Evolutionary conservation across 2,797 vertebrate genomes (phyloP), one percentile per base, ranked within the genome.

Genomic region (Channa striata): DNA sequence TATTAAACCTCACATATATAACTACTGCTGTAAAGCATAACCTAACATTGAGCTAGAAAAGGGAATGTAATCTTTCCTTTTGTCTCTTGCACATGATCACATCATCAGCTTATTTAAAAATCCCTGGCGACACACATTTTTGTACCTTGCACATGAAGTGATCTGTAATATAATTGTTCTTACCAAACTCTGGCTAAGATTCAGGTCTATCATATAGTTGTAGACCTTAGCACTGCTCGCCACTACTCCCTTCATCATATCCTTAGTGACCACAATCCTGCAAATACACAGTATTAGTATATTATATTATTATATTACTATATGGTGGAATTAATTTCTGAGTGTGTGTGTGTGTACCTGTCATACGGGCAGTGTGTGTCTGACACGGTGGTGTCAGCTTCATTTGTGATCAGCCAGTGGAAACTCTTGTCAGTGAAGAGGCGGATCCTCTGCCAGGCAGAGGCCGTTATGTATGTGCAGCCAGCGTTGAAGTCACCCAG

Each of bases 401-500:
- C 68, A 3, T 97, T 72, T 0, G 89, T 62, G 79, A 98, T 94
- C 77, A 99, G 93, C 97, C 97, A 99, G 59, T 93, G 91, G 84
- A 96, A 98, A 42, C 92, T 50, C 16, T 94, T 74, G 0, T 96
- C 96, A 1, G 93, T 95, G 83, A 94, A 93, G 80, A 99, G 93
- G 37, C 95, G 93, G 70, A 99, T 96, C 37, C 88, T 14, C 0
- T 86, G 5, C 97, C 97, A 98, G 19, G 96, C 93, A 0, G 93
- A 77, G 0, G 14, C 59, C 0, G 60, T 68, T 1, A 98, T 93
- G 0, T 96, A 99, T 42, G 0, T 85, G 2, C 97, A 98, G 64
- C 94, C 96, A 0, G 96, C 81, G 0, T 98, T 99, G 87, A 98
- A 97, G 91, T 99, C 96, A 0, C 97, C 97, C 72, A 99, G 87